Conservation (phyloP, 2,888 invertebrate species). For the Aromia moschata region DNA sequence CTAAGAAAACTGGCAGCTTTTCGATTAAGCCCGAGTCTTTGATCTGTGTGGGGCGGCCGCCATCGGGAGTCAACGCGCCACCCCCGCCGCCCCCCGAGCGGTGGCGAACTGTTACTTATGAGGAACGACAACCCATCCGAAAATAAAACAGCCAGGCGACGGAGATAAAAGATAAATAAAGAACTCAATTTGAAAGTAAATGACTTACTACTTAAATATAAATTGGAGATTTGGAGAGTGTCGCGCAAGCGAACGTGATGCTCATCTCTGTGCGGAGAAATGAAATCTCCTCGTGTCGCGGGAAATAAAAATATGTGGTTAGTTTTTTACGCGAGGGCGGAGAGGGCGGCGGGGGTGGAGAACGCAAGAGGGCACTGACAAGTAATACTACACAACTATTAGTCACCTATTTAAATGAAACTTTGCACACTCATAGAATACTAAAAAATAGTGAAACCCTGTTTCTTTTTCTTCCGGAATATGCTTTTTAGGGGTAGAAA, state of each 20-base stretch:
- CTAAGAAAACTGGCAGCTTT: slow-evolving; percentile 50
- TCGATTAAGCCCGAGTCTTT: slow-evolving; percentile 52
- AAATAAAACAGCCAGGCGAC: slow-evolving; percentile 18
- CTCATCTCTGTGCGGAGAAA: slow-evolving; percentile 12
- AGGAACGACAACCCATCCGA: slow-evolving; percentile 34
- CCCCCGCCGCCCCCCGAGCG: slow-evolving; percentile 1
- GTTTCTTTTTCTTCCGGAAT: too few relatives aligned
- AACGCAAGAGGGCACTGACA: too few relatives aligned
- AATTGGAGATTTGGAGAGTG: slow-evolving; percentile 41
- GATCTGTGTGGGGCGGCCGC: slow-evolving; percentile 45
- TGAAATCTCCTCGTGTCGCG: not conserved
- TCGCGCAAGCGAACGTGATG: slow-evolving; percentile 19
- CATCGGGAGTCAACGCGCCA: slow-evolving; percentile 25
- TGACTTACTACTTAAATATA: slow-evolving; percentile 55
- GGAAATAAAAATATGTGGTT: slow-evolving; percentile 14
- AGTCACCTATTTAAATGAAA: too few relatives aligned
- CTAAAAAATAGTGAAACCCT: too few relatives aligned
- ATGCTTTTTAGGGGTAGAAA: too few relatives aligned
- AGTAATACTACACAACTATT: too few relatives aligned
- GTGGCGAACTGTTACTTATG: slow-evolving; percentile 26
- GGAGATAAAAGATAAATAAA: slow-evolving; percentile 52
- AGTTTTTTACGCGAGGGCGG: not conserved
- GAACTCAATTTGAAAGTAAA: slow-evolving; percentile 56
- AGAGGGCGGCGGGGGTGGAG: too few relatives aligned
- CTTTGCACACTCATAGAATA: too few relatives aligned